Evolutionary conservation across 2,797 vertebrate species (phyloP), one percentile per base, ranked within the genome.

Genomic region (Spheniscus humboldti): DNA sequence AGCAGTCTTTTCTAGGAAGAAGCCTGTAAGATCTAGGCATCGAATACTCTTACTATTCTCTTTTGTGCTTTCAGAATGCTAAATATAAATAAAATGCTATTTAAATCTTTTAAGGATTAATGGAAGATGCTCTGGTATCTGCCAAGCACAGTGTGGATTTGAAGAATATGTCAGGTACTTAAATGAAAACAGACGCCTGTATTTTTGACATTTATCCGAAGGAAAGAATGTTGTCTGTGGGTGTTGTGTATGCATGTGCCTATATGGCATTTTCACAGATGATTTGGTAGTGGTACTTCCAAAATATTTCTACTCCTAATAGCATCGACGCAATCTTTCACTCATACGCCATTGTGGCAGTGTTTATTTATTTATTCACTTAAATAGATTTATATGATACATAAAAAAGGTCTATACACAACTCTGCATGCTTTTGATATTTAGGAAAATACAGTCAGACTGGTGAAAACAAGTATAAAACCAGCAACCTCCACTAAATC

Each of bases 281-380:
- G 27, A 80, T 90, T 81, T 92, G 75, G 80, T 66, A 88, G 17
- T 59, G 57, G 60, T 53, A 48, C 48, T 86, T 75, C 47, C 53
- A 74, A 94, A 88, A 88, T 86, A 89, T 85, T 94, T 93, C 69
- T 83, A 19, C 11, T 68, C 50, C 60, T 94, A 73, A 68, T 45
- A 87, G 25, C 39, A 75, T 52, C 62, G 37, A 31, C 4, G 3
- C 33, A 89, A 69, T 91, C 52, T 81, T 94, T 96, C 84, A 84
- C 57, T 87, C 20, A 69, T 79, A 48, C 8, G 72, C 60, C 35
- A 45, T 31, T 62, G 30, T 72, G 41, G 19, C 33, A 81, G 5
- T 78, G 19, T 62, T 93, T 94, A 80, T 92, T 96, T 97, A 93
- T 93, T 94, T 96, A 67, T 75, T 86, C 35, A 91, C 43, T 94